Conservation (phyloP, 2,113 vertebrate genomes). For the Struthidea cinerea region DNA sequence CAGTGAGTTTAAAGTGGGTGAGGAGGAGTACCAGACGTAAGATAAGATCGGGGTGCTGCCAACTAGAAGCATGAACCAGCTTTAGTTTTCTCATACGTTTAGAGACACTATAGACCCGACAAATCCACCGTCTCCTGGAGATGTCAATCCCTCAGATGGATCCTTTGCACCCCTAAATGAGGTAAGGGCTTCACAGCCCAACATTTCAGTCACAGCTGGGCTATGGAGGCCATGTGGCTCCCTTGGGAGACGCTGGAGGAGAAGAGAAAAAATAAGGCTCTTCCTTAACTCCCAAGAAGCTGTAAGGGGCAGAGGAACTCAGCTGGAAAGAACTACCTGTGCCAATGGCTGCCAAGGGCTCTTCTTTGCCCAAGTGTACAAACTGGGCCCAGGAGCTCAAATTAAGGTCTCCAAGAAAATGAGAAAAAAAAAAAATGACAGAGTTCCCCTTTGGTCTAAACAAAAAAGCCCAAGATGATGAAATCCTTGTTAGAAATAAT, state of each 20-base stretch:
- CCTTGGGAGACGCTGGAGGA: background rate
- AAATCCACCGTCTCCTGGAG: background rate
- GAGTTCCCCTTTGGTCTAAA: background rate
- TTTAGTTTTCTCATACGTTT: background rate
- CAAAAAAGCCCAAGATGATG: background rate
- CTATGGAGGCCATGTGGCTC: background rate
- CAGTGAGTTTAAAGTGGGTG: background rate
- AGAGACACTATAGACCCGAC: background rate
- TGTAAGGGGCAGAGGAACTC: background rate
- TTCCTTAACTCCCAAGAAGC: background rate
- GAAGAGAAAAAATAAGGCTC: background rate
- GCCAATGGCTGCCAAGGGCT: background rate
- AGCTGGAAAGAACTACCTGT: background rate
- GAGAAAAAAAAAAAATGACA: background rate
- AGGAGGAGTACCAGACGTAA: background rate
- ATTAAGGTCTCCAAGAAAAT: background rate
- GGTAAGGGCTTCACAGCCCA: background rate
- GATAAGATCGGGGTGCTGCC: background rate
- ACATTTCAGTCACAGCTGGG: background rate
- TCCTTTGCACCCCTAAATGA: background rate
- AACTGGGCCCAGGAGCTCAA: background rate
- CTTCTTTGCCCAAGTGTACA: background rate
- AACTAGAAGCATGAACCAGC: background rate
- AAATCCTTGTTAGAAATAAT: background rate
- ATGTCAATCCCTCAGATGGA: background rate